phyloP scores from a whole-genome alignment of 2,888 invertebrate genomes.

The Tinea semifulvella region DNA sequence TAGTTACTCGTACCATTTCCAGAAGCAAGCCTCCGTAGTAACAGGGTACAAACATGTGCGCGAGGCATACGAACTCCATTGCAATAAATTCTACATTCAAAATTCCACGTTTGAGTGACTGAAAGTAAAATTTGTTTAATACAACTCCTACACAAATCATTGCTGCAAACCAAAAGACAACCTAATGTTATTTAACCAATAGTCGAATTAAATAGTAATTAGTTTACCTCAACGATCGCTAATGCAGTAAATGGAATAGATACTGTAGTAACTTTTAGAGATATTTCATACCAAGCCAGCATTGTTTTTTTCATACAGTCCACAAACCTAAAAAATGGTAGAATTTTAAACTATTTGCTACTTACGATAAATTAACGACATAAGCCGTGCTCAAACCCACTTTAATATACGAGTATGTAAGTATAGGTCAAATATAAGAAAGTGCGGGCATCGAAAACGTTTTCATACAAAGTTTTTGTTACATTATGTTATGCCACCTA shows the following conservation, averaged over 20 bases:
- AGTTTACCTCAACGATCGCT: slow-evolving; percentile 1
- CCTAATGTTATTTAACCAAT: neutral
- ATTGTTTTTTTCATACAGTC: slow-evolving; percentile 5
- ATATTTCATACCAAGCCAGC: slow-evolving; percentile 8
- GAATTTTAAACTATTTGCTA: too few relatives aligned
- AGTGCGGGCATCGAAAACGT: too few relatives aligned
- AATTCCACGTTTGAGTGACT: neutral
- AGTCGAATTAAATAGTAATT: neutral
- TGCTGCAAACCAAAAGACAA: neutral
- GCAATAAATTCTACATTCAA: slow-evolving; percentile 7
- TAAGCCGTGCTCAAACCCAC: too few relatives aligned
- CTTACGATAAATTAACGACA: too few relatives aligned
- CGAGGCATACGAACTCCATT: slow-evolving; percentile 11
- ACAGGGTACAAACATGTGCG: slow-evolving; percentile 10
- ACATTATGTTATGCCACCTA: too few relatives aligned
- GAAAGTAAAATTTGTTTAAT: neutral
- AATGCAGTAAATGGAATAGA: slow-evolving; percentile 11
- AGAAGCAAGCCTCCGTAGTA: slow-evolving; percentile 6
- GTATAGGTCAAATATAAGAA: too few relatives aligned
- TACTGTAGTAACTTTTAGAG: slow-evolving; percentile 7
- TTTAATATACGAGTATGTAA: too few relatives aligned
- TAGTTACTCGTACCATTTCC: slow-evolving; percentile 7
- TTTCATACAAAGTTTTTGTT: too few relatives aligned
- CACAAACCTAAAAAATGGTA: slow-evolving; percentile 2
- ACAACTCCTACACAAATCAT: neutral